phyloP scores from a whole-genome alignment of 2,888 invertebrate genomes.

The Cremastinae sp. region DNA sequence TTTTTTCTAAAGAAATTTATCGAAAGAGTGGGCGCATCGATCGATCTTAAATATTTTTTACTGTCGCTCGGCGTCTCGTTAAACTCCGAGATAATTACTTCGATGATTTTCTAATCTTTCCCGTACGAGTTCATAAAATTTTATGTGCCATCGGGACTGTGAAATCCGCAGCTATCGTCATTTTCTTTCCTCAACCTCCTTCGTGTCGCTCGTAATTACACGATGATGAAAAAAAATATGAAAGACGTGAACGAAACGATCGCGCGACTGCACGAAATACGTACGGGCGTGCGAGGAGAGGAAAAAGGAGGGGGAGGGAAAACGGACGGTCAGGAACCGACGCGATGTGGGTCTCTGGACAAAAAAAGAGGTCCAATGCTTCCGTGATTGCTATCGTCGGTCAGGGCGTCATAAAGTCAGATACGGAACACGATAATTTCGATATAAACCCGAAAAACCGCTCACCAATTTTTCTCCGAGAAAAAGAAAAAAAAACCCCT shows the following conservation, averaged over 20 bases:
- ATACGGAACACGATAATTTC: slow-evolving; percentile 44
- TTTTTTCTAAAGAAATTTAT: background rate
- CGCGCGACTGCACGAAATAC: slow-evolving; percentile 29
- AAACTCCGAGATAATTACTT: background rate
- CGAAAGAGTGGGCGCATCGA: background rate
- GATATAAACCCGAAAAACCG: background rate
- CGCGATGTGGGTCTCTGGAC: slow-evolving; percentile 7
- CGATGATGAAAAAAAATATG: slow-evolving; percentile 31
- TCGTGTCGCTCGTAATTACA: slow-evolving; percentile 54
- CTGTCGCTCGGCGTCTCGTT: background rate
- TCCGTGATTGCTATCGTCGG: slow-evolving; percentile 32
- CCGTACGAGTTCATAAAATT: slow-evolving; percentile 8
- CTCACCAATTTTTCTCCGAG: no score
- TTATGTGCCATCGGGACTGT: slow-evolving; percentile 1
- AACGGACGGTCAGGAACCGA: background rate
- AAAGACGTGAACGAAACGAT: slow-evolving; percentile 5
- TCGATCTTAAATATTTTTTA: background rate
- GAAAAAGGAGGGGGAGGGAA: slow-evolving; percentile 11
- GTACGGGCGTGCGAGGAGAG: slow-evolving; percentile 20
- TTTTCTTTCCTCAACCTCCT: slow-evolving; percentile 20
- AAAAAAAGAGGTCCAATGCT: slow-evolving; percentile 42
- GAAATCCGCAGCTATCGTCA: background rate
- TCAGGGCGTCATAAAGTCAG: slow-evolving; percentile 33
- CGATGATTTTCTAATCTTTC: background rate
- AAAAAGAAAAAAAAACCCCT: no score